Percentiles rank a stretch among this genome's conserved stretches.
These are phyloP conservation scores for Chascanopsetta lugubris DNA, from an alignment of 2,113 vertebrate species.

Conservation along the genomic window DNA sequence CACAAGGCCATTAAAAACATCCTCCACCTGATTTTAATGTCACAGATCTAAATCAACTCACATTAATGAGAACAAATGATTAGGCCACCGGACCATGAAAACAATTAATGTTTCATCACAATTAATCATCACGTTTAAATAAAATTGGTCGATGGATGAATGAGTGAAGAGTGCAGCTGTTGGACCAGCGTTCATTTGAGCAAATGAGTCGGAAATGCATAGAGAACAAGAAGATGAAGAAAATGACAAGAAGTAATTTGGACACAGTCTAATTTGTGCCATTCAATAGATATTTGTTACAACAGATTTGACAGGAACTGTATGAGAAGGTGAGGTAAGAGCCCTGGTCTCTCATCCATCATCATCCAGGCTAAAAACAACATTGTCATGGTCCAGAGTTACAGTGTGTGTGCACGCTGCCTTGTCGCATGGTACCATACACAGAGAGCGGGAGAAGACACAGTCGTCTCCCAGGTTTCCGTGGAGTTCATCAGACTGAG, in stretches of 20 bases:
- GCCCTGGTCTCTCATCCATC: constrained; percentile 32
- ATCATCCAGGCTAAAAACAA: constrained; percentile 30
- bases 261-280: constrained; percentile 37
- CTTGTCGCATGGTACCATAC: constrained; percentile 45
- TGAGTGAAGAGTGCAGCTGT: constrained; percentile 25
- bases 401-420: constrained; percentile 27
- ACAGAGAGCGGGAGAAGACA: constrained; percentile 31
- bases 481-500: constrained; percentile 20
- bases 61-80: no score
- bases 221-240: constrained; percentile 42
- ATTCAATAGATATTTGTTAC: constrained; percentile 22
- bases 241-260: constrained; percentile 31
- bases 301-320: constrained; percentile 45
- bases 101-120: constrained; percentile 43
- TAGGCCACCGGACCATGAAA: constrained; percentile 37
- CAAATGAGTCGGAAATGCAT: constrained; percentile 57
- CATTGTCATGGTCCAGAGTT: constrained; percentile 43
- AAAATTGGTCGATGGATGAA: constrained; percentile 60
- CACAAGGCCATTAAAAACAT: constrained; percentile 20
- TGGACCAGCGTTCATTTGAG: constrained; percentile 45
- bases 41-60: constrained; percentile 9
- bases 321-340: constrained; percentile 48
- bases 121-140: constrained; percentile 56
- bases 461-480: constrained; percentile 22
- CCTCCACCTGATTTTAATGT: constrained; percentile 22